Evolutionary conservation across 1,140 invertebrate species (phyloP), one percentile per base, ranked within the genome.

Genomic region (Proctacanthus coquilletti): DNA sequence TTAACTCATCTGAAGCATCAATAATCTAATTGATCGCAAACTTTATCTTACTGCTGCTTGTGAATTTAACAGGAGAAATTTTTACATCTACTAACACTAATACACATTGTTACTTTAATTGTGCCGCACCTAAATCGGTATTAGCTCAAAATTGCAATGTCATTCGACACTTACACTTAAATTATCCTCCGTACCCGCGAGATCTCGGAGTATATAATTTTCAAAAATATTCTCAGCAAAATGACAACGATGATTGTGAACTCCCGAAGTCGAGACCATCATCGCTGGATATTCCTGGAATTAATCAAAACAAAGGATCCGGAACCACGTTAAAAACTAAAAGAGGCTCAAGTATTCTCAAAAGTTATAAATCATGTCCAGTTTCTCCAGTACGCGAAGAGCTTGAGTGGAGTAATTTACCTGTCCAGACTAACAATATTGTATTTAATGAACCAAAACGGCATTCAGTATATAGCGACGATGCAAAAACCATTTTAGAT

Each of bases 361-460:
- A 75, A 42, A 70, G 75, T 52, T 74, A 77, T 42, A 77, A 77
- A 46, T 75, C 72, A 5, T 69, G 74, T 45, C 74, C 74, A 1
- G 74, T 77, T 0, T 75, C 72, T 3, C 74, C 74, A 0, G 74
- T 77, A 0, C 74, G 69, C 19, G 74, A 77, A 47, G 74, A 77
- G 47, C 67, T 73, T 17, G 71, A 74, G 47, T 74, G 74, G 66
- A 56, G 61, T 3, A 69, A 71, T 46, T 71, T 56, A 0, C 45
- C 42, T 2, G 20, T 9, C 9, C 49, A 53, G 10, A 39, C 45
- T 36, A 49, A 49, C 4, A 42, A 45, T 5, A 45, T 45, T 8
- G 44, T 43, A 2, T 36, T 47, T 0, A 40, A 49, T 1, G 56
- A 59, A 19, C 52, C 56, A 0, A 60, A 60, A 18, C 44, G 57